A percentile compares a stretch with the other conserved stretches of the same genome.
These are phyloP conservation scores for Caenorhabditis wallacei DNA, from an alignment of 2,888 invertebrate species.

Conservation along the genomic window DNA sequence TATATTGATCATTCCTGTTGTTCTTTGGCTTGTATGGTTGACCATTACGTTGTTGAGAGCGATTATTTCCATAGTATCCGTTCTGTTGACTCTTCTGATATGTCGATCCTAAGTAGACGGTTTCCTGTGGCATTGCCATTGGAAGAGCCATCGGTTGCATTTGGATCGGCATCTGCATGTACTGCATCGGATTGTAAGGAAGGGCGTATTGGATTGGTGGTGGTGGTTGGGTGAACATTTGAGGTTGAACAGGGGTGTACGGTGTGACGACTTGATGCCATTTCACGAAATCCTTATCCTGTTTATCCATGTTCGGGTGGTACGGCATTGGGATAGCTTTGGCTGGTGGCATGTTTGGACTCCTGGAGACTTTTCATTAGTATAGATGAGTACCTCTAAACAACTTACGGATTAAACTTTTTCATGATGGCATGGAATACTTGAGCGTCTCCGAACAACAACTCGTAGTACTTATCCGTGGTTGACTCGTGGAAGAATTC, in stretches of 20 bases:
- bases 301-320: conserved; percentile 24
- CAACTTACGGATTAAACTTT: conserved; percentile 16
- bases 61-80: background rate
- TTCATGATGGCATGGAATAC: conserved; percentile 10
- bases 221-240: background rate
- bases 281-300: background rate
- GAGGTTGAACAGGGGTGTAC: background rate
- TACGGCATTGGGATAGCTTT: conserved; percentile 39
- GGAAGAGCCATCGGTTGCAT: conserved; percentile 18
- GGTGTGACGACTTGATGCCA: background rate
- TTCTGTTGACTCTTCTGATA: background rate
- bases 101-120: background rate
- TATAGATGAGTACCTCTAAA: background rate
- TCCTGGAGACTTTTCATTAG: too few species aligned
- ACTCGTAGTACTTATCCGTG: conserved; percentile 21
- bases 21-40: background rate
- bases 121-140: background rate
- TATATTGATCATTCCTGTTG: background rate
- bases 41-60: too few species aligned
- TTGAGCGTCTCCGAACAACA: conserved; percentile 22
- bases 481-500: conserved; percentile 19
- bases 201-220: background rate
- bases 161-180: background rate
- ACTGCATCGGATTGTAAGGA: background rate
- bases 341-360: conserved; percentile 19